Evolutionary conservation across 2,797 vertebrate genomes (phyloP), one percentile per base, ranked within the genome.

Genomic region (Sus cebifrons): DNA sequence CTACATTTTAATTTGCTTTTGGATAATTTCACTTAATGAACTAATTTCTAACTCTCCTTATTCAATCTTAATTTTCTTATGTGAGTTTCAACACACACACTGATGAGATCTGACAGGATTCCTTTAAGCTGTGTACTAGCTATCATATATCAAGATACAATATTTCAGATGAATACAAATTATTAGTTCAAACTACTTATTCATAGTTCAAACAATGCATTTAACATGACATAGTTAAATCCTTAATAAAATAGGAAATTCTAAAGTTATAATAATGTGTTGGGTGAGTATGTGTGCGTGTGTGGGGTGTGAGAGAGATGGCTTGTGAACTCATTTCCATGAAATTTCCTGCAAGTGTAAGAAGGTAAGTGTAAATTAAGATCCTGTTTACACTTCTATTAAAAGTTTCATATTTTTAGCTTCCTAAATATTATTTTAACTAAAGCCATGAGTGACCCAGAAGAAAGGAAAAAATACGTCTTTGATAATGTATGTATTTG

Each of bases 1-100:
- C 20, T 62, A 36, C 14, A 52, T 86, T 92, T 93, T 91, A 91
- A 67, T 89, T 94, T 92, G 73, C n/a, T 73, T 92, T 83, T 70
- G 15, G 29, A 70, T 75, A 86, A 89, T 86, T 82, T 92, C 14
- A 52, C n/a, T 86, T 86, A 75, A 75, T 56, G 52, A 71, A 86
- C 68, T 86, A 52, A 95, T 60, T 36, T 25, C 5, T 89, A 40
- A 64, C 68, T 92, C 52, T 58, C 25, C 9, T 67, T 79, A 85
- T 74, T 92, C n/a, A 79, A 29, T 91, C 65, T 40, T 88, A 27
- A 13, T 54, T 94, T 88, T 85, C 60, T 92, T 77, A 40, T 74
- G 60, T 92, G 2, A 56, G 23, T 86, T 90, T 94, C 73, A 92
- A 60, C 27, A 77, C 25, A 75, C 15, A 75, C 16, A n/a, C 4